Conservation (phyloP, 2,888 invertebrate genomes). For the Lymantria monacha region DNA sequence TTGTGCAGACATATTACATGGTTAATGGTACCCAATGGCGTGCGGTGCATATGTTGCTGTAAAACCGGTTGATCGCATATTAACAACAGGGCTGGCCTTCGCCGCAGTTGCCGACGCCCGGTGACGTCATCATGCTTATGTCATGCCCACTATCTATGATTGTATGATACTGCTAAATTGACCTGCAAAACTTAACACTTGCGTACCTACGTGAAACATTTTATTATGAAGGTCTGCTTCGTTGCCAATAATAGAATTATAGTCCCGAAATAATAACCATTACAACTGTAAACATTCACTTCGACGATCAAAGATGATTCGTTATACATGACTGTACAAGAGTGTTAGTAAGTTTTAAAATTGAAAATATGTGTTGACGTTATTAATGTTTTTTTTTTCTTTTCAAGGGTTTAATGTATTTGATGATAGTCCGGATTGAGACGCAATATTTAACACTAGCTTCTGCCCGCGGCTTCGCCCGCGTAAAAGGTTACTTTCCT, state of each 20-base stretch:
- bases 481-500: too few relatives aligned
- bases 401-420: too few relatives aligned
- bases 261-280: slow-evolving; percentile 23
- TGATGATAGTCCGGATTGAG: too few relatives aligned
- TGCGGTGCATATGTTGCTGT: slow-evolving; percentile 59
- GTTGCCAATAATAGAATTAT: slow-evolving; percentile 25
- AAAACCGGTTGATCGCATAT: slow-evolving; percentile 62
- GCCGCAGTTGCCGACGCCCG: slow-evolving; percentile 69
- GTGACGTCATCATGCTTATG: slow-evolving; percentile 78
- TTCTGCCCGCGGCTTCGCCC: too few relatives aligned
- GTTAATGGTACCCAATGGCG: slow-evolving; percentile 31
- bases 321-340: slow-evolving; percentile 48
- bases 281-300: slow-evolving; percentile 21
- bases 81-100: slow-evolving; percentile 73
- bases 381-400: too few relatives aligned
- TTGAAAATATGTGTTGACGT: too few relatives aligned
- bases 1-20: slow-evolving; percentile 29
- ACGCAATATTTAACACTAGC: too few relatives aligned
- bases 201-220: slow-evolving; percentile 29
- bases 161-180: slow-evolving; percentile 48
- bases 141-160: slow-evolving; percentile 60
- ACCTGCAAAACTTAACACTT: slow-evolving; percentile 42
- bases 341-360: neutral
- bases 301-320: slow-evolving; percentile 39
- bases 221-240: slow-evolving; percentile 24